Evolutionary conservation across 2,888 invertebrate genomes (phyloP), one percentile per base, ranked within the genome.

Genomic region (Parochlus steinenii): DNA sequence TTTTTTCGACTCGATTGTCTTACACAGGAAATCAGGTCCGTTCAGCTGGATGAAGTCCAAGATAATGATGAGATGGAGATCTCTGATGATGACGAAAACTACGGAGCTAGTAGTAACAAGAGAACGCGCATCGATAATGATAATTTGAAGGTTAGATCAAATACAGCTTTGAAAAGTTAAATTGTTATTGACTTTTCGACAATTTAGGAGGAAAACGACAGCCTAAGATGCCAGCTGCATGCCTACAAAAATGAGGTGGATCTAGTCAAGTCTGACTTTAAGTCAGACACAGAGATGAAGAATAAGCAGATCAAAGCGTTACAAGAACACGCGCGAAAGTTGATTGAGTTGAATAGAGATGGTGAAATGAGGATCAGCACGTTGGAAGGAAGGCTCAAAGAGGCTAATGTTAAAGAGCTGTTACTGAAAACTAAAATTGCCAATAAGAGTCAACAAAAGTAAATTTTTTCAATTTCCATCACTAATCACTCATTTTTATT

Each of bases 181-280:
- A 14, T 11, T 37, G 20, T 20, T 17, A n/a, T 17, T 37, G 24
- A 27, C 31, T 14, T 19, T 39, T 19, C 3, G 4, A 34, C 26
- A 30, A 18, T 39, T 19, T 39, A 80, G 70, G 80, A 82, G 41
- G 92, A 93, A 54, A 92, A 90, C 52, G 89, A 90, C 48, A 81
- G 80, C 45, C 63, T 93, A 19, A 72, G 80, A 40, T 90, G 89
- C 57, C 86, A 89, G 61, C 56, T 92, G 48, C 90, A 90, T 57
- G 92, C 90, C 1, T 87, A 86, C 52, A 87, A 87, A 56, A 90
- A 90, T 57, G 92, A 93, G 64, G 80, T 89, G 32, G 86, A 85
- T 47, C 67, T 90, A 23, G 69, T 89, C 16, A 82, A 86, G 51
- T 69, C 74, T 17, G 90, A 90, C 50, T 68, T 74, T 29, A 73